Evolutionary conservation across 2,113 vertebrate species (phyloP).

Genomic region (Rhinogobius similis): DNA sequence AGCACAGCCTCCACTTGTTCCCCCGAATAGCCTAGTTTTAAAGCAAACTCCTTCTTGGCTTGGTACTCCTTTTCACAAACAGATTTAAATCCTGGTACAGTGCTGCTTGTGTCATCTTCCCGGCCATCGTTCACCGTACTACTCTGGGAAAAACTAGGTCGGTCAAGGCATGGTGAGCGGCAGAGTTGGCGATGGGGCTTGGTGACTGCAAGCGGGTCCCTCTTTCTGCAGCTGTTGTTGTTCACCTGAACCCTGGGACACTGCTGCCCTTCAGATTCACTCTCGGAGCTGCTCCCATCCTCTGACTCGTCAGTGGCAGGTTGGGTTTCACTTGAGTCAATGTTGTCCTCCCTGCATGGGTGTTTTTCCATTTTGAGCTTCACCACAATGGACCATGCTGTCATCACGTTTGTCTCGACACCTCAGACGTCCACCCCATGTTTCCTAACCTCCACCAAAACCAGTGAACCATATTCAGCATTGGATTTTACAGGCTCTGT

Average conservation of each 20-base stretch:
- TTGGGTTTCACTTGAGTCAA: constrained; percentile 73
- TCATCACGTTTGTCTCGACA: constrained; percentile 86
- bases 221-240: constrained; percentile 65
- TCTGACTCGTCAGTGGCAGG: constrained; percentile 85
- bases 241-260: constrained; percentile 63
- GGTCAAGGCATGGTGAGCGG: constrained; percentile 93
- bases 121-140: constrained; percentile 85
- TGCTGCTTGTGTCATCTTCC: constrained; percentile 75
- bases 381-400: constrained; percentile 89
- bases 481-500: constrained; percentile 65
- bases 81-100: constrained; percentile 41
- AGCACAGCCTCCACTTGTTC: constrained; percentile 95
- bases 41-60: constrained; percentile 95
- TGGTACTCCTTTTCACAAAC: constrained; percentile 88
- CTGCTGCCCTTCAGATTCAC: constrained; percentile 84
- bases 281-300: constrained; percentile 91
- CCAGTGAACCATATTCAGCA: constrained; percentile 71
- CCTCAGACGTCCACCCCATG: constrained; percentile 77
- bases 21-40: constrained; percentile 94
- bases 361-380: constrained; percentile 93
- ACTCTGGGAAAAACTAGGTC: constrained; percentile 94
- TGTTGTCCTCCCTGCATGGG: constrained; percentile 85
- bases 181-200: constrained; percentile 96
- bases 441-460: constrained; percentile 80
- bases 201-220: constrained; percentile 79